Evolutionary conservation across 2,113 vertebrate species (phyloP), one percentile per base, ranked within the genome.

Genomic region (Laterallus jamaicensis): DNA sequence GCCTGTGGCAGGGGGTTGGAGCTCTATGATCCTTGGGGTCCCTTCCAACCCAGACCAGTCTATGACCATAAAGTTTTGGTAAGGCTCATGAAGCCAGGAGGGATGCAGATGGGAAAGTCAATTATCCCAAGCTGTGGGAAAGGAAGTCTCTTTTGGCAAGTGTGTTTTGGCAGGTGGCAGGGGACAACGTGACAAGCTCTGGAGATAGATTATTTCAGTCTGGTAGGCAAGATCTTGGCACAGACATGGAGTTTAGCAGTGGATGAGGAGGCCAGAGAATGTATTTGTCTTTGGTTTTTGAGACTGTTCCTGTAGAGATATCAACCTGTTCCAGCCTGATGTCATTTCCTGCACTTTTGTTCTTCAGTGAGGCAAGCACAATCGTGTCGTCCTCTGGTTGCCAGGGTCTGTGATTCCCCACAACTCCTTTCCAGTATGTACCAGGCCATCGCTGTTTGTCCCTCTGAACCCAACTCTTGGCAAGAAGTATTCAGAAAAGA

Each of bases 381-480:
- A 9, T 11, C 29, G 15, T 2, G 4, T 63, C 24, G 16, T 68
- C 11, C 15, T 31, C 44, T 12, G 21, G 11, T 5, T 81, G 49
- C 37, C 42, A 26, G 11, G 21, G 18, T 32, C 35, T 37, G 13
- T 31, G 10, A n/a, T 80, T 69, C 44, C 25, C 14, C 39, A 44
- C 10, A 37, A 29, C 9, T 29, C 25, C 10, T 40, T 25, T 69
- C 39, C 20, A 12, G 11, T 15, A 32, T 3, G 21, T 13, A 37
- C 29, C 0, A 0, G 66, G 20, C 4, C 66, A 20, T 62, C 3
- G 0, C 39, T 76, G 5, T 40, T 18, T 52, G 13, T 37, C 74
- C 17, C 55, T 31, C 19, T 59, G 66, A 84, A 44, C 14, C 59
- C 20, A 69, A 18, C 31, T 60, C 15, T 60, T 62, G 24, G 15